These are phyloP conservation scores for Listronotus bonariensis DNA, from an alignment of 1,140 invertebrate genomes.

Conservation along the genomic window DNA sequence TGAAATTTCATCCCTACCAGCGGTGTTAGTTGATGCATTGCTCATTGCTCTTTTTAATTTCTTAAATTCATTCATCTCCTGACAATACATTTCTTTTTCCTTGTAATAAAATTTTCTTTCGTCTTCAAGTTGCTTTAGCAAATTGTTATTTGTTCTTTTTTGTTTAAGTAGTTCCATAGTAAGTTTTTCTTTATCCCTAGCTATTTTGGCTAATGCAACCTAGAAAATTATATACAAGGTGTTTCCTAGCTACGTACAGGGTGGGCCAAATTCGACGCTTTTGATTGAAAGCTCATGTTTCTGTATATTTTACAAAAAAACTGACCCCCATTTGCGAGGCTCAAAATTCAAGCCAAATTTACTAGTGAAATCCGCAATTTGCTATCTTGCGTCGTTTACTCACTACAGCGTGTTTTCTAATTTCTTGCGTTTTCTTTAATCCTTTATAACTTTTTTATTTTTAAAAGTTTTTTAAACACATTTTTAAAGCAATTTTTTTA, in stretches of 20 bases:
- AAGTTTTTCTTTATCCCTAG: conserved; percentile 48
- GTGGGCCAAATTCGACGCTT: not conserved
- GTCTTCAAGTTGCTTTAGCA: conserved; percentile 51
- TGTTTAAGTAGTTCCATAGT: conserved; percentile 46
- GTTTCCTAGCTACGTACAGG: no score
- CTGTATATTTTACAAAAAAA: no score
- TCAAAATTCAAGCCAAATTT: no score
- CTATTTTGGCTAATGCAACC: conserved; percentile 44
- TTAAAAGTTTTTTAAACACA: no score
- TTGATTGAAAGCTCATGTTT: not conserved
- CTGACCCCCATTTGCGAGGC: no score
- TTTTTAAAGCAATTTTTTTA: no score
- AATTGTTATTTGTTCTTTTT: conserved; percentile 45
- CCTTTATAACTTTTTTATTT: no score
- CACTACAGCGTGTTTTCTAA: no score
- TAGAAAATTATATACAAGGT: conserved; percentile 3
- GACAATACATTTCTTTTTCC: conserved; percentile 52
- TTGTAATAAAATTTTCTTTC: conserved; percentile 53
- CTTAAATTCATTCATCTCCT: conserved; percentile 52
- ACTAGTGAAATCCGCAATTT: no score
- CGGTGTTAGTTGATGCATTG: conserved; percentile 20
- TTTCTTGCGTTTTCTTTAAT: no score
- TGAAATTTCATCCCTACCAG: conserved; percentile 6
- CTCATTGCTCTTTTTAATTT: conserved; percentile 46
- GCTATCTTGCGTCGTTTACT: no score